A percentile compares a stretch with the other conserved stretches of the same genome.
phyloP scores from a whole-genome alignment of 2,797 vertebrate species.

The Chanos chanos region DNA sequence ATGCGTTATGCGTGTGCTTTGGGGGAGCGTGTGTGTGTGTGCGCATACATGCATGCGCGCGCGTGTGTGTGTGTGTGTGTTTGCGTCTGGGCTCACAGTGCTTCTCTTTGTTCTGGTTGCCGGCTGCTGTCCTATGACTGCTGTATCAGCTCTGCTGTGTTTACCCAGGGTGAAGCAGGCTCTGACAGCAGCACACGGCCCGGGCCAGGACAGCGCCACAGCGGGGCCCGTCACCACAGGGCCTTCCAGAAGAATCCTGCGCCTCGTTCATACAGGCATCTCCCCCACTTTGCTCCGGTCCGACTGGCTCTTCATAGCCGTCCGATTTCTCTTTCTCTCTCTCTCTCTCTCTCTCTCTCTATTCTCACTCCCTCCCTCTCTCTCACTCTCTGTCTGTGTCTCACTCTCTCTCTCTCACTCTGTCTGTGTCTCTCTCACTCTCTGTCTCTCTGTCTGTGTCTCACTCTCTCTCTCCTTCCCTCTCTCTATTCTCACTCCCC shows the following conservation, averaged over 20 bases:
- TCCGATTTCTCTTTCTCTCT: not conserved
- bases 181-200: constrained; percentile 18
- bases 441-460: not conserved
- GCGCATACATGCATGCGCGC: constrained; percentile 10
- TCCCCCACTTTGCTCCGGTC: constrained; percentile 71
- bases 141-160: constrained; percentile 26
- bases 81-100: constrained; percentile 20
- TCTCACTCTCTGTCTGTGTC: not conserved
- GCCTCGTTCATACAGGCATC: constrained; percentile 74
- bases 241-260: constrained; percentile 40
- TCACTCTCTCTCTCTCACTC: not conserved
- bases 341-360: not conserved
- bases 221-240: constrained; percentile 2
- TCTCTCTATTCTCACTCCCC: not conserved
- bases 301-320: constrained; percentile 30
- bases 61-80: constrained; percentile 13
- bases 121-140: constrained; percentile 28
- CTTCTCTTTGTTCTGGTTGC: constrained; percentile 26
- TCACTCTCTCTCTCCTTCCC: not conserved
- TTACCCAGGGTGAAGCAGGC: constrained; percentile 60
- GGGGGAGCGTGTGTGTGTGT: not conserved
- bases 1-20: constrained; percentile 2
- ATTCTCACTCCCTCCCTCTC: not conserved
- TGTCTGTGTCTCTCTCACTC: not conserved
- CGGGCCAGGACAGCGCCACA: not conserved